Evolutionary conservation across 2,797 vertebrate genomes (phyloP).

Genomic region (Pygocentrus nattereri): DNA sequence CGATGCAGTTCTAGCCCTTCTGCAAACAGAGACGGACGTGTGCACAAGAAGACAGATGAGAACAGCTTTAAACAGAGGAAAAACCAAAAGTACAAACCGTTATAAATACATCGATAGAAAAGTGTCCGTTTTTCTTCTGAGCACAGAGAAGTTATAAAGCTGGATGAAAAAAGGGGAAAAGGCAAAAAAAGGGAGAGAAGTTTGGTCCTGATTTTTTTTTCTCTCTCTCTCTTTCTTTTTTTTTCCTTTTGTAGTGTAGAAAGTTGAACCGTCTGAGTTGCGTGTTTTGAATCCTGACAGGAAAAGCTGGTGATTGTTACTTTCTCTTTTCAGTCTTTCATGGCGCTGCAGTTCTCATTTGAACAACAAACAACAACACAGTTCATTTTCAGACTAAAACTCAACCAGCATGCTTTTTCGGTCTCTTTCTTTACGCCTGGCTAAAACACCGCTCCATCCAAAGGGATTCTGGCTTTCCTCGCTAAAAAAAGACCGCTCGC

Average conservation of each 20-base stretch:
- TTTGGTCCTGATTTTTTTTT: slow-evolving; percentile 96
- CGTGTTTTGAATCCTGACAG: slow-evolving; percentile 82
- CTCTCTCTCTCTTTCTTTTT: neutral
- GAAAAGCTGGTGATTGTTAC: slow-evolving; percentile 97
- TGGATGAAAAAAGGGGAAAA: slow-evolving; percentile 81
- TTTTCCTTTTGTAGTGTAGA: slow-evolving; percentile 76
- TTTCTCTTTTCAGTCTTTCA: slow-evolving; percentile 81
- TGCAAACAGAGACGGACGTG: slow-evolving; percentile 95
- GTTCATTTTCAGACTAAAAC: slow-evolving; percentile 74
- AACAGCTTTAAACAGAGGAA: slow-evolving; percentile 72
- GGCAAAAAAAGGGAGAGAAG: slow-evolving; percentile 59
- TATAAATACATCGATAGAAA: slow-evolving; percentile 99
- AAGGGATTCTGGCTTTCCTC: neutral
- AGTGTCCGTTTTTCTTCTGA: slow-evolving; percentile 83
- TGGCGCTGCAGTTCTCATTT: slow-evolving; percentile 90
- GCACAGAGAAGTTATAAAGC: slow-evolving; percentile 89
- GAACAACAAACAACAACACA: slow-evolving; percentile 76
- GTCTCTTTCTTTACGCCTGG: slow-evolving; percentile 38
- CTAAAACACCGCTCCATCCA: slow-evolving; percentile 5
- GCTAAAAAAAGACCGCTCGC: slow-evolving; percentile 74
- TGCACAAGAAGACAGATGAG: slow-evolving; percentile 65
- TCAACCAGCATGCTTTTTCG: slow-evolving; percentile 84
- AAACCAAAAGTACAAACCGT: slow-evolving; percentile 85
- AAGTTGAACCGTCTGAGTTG: slow-evolving; percentile 95
- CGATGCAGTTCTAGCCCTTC: slow-evolving; percentile 99